Evolutionary conservation across 2,113 vertebrate genomes (phyloP), one percentile per base, ranked within the genome.

Genomic region (Cyanoliseus patagonus): DNA sequence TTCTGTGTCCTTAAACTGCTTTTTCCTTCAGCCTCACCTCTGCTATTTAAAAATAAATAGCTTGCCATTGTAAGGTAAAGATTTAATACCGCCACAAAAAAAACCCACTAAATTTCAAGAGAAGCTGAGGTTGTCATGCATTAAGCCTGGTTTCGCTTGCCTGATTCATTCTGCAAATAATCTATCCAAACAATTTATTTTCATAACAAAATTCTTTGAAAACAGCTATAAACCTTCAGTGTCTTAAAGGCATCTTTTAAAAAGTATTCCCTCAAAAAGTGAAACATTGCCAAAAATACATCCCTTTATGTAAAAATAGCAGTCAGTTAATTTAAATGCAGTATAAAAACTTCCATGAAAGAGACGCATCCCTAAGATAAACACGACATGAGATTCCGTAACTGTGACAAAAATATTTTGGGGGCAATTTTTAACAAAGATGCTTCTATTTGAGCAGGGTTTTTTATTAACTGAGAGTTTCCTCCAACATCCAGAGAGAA

Each of bases 11-110:
- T 88, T 75, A 77, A 90, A 69, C 42, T 62, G 17, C 37, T 72
- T 69, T 93, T 87, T 83, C 88, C 59, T 83, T 90, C 84, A 91
- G 72, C 31, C 31, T 87, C 75, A 91, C 67, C n/a, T 80, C 46
- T 1, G 2, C 39, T 83, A 80, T 59, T 68, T 53, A 77, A 92
- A 91, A 91, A 79, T 44, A 91, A 90, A 87, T 41, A 88, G 33
- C 46, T 27, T 93, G n/a, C 68, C 55, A 88, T 55, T 20, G 7
- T 67, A 85, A 83, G 16, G 51, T 59, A 90, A 92, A 92, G 83
- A 93, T 94, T 92, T 93, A 92, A 83, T 44, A 55, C 55, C 27
- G 75, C 33, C 68, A 87, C 57, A 22, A 81, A 93, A 94, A 90
- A 24, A 81, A n/a, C n/a, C n/a, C n/a, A n/a, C 10, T 11, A 82